These are phyloP conservation scores for Cordilura impudica DNA, from an alignment of 2,888 invertebrate species.

Conservation along the genomic window DNA sequence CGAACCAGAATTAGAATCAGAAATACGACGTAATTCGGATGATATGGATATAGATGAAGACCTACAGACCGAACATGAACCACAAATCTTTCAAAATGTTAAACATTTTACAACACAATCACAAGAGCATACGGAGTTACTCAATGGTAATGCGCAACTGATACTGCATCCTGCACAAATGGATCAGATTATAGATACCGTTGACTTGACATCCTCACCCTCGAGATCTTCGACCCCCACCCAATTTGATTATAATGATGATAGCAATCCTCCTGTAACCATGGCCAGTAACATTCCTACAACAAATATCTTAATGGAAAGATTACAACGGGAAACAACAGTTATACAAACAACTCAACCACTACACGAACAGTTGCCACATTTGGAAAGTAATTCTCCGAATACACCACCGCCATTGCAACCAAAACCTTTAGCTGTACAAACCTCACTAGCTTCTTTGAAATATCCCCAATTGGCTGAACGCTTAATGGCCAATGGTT, in stretches of 20 bases:
- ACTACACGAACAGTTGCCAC: slow-evolving; percentile 32
- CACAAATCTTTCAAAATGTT: slow-evolving; percentile 74
- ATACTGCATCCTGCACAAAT: slow-evolving; percentile 1
- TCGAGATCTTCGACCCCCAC: slow-evolving; percentile 75
- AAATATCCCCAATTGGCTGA: slow-evolving; percentile 74
- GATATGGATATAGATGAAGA: slow-evolving; percentile 76
- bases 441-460: slow-evolving; percentile 9
- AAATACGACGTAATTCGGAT: slow-evolving; percentile 72
- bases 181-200: slow-evolving; percentile 71
- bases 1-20: neutral
- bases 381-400: slow-evolving; percentile 9
- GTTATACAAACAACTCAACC: slow-evolving; percentile 63
- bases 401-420: slow-evolving; percentile 56
- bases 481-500: slow-evolving; percentile 72
- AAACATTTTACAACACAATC: slow-evolving; percentile 55
- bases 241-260: slow-evolving; percentile 66
- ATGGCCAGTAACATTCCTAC: slow-evolving; percentile 19
- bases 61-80: slow-evolving; percentile 72
- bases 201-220: slow-evolving; percentile 75
- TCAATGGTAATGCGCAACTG: slow-evolving; percentile 28
- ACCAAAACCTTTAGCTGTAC: slow-evolving; percentile 52
- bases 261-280: slow-evolving; percentile 19
- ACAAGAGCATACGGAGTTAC: slow-evolving; percentile 2
- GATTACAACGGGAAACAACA: slow-evolving; percentile 64
- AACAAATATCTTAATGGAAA: slow-evolving; percentile 63